Evolutionary conservation across 2,113 vertebrate genomes (phyloP).

Genomic region (Chlorodrepanis virens): DNA sequence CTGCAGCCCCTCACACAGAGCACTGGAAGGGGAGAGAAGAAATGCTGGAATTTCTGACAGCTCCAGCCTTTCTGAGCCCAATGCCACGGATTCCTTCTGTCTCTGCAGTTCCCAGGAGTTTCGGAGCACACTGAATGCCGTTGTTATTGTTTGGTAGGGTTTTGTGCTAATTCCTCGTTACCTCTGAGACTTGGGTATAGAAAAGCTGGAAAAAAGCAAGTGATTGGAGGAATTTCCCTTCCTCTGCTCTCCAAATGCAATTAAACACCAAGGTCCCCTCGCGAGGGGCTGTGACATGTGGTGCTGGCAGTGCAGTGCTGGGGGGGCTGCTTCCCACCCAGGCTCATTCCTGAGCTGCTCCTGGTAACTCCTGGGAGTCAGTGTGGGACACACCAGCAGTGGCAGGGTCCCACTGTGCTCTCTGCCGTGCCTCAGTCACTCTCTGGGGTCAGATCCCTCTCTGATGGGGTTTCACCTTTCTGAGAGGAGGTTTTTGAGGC

Average conservation of each 20-base stretch:
- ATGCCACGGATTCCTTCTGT: neutral
- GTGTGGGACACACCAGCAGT: accelerated
- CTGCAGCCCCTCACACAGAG: accelerated
- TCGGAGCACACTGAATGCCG: neutral
- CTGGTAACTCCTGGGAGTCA: neutral
- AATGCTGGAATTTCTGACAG: neutral
- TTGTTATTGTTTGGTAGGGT: neutral
- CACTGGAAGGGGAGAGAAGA: neutral
- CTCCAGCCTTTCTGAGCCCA: neutral
- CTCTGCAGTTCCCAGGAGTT: neutral
- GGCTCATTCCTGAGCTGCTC: neutral
- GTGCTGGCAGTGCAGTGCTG: neutral
- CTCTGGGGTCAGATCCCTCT: neutral
- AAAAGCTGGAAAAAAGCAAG: neutral
- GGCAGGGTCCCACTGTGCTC: accelerated
- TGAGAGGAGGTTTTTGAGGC: neutral
- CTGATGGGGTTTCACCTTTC: accelerated
- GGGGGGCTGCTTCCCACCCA: neutral
- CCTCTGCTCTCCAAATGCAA: neutral
- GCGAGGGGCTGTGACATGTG: accelerated
- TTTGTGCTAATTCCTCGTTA: neutral
- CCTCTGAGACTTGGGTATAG: neutral
- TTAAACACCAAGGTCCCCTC: neutral
- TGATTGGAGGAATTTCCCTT: neutral
- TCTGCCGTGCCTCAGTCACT: accelerated